These are phyloP conservation scores for Leucoptera coffeella DNA, from an alignment of 2,888 invertebrate species.

Conservation along the genomic window DNA sequence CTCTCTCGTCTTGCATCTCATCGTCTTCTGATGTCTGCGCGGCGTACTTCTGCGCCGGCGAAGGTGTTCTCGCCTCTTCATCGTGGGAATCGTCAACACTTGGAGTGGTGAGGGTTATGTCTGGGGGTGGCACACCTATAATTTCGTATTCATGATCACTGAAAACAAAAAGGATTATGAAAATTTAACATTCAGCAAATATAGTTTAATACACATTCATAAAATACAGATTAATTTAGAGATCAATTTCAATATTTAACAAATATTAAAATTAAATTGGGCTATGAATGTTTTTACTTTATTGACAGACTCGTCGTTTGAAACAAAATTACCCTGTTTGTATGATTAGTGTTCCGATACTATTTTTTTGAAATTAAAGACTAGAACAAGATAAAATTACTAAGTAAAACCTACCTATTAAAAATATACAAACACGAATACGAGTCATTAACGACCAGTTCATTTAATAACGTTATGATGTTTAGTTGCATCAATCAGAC, in stretches of 20 bases:
- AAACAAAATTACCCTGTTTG: neutral
- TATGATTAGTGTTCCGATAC: too few species aligned
- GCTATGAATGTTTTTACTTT: neutral
- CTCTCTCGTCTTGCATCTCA: slow-evolving; percentile 28
- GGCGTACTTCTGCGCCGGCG: slow-evolving; percentile 37
- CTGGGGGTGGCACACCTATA: slow-evolving; percentile 63
- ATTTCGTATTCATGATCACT: slow-evolving; percentile 94
- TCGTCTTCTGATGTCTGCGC: slow-evolving; percentile 46
- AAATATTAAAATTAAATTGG: neutral
- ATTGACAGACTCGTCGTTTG: neutral
- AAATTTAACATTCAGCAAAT: too few species aligned
- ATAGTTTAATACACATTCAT: too few species aligned
- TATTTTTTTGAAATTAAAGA: too few species aligned
- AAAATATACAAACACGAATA: too few species aligned
- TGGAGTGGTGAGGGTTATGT: slow-evolving; percentile 28
- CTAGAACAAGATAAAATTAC: too few species aligned
- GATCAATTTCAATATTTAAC: too few species aligned
- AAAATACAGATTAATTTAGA: too few species aligned
- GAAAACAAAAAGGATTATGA: slow-evolving; percentile 37
- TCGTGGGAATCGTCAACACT: slow-evolving; percentile 39
- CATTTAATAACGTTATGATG: too few species aligned
- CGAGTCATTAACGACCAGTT: too few species aligned
- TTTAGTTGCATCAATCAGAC: too few species aligned
- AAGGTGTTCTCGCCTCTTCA: slow-evolving; percentile 44
- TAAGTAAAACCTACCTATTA: too few species aligned